These are phyloP conservation scores for Iguana delicatissima DNA, from an alignment of 2,797 vertebrate genomes.

Conservation along the genomic window DNA sequence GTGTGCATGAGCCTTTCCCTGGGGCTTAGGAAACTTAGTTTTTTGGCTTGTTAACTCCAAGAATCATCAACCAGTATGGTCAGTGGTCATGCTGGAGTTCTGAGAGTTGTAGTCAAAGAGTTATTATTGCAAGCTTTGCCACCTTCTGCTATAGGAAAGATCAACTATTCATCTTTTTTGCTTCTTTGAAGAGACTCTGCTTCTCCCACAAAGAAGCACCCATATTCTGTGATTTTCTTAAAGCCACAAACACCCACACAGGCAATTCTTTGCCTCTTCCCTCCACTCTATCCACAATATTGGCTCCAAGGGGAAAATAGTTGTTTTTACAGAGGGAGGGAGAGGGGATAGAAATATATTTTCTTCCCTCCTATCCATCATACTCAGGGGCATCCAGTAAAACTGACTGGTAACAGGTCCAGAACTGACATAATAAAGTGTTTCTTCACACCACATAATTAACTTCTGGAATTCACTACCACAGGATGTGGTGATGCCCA, in stretches of 20 bases:
- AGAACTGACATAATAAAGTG: background rate
- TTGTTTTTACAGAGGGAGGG: background rate
- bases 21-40: background rate
- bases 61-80: background rate
- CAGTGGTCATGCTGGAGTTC: no score
- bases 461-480: conserved; percentile 13
- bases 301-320: no score
- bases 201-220: background rate
- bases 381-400: background rate
- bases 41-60: background rate
- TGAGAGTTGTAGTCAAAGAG: no score
- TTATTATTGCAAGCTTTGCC: background rate
- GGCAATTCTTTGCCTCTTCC: background rate
- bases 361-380: background rate
- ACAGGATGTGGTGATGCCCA: background rate
- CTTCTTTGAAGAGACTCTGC: background rate
- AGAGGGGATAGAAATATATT: background rate
- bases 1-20: background rate
- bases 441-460: background rate
- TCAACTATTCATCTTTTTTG: background rate
- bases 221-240: background rate
- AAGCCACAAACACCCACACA: background rate
- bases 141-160: background rate
- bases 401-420: background rate
- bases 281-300: background rate